Evolutionary conservation across 2,113 vertebrate genomes (phyloP).

Genomic region (Tapirus terrestris): DNA sequence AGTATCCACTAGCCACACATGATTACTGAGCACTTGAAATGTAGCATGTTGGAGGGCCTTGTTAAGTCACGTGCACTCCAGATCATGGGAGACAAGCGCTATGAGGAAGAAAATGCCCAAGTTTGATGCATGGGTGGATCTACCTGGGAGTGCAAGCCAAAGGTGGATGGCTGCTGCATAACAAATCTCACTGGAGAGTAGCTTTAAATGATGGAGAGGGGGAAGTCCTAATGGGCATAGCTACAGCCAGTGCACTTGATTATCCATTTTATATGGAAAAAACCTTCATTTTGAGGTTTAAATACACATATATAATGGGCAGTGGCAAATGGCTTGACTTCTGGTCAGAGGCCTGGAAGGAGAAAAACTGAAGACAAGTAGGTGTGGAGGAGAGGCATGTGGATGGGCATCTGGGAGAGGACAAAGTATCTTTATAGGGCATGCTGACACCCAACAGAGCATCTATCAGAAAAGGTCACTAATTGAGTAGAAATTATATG

Average conservation of each 20-base stretch:
- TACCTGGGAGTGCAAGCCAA: background rate
- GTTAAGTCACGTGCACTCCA: background rate
- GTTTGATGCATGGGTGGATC: background rate
- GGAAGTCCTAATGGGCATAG: background rate
- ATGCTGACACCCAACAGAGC: background rate
- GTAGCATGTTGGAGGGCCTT: background rate
- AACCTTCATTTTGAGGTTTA: background rate
- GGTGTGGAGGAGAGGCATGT: background rate
- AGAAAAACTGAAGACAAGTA: background rate
- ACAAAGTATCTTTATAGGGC: background rate
- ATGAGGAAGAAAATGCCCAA: background rate
- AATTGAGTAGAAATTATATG: background rate
- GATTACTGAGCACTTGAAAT: background rate
- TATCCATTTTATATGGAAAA: background rate
- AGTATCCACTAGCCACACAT: background rate
- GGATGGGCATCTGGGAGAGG: background rate
- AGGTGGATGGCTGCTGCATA: background rate
- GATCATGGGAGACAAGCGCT: background rate
- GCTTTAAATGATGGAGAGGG: background rate
- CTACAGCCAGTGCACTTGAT: background rate
- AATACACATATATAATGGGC: background rate
- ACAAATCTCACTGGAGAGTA: background rate
- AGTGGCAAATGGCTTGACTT: background rate
- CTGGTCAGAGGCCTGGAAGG: background rate
- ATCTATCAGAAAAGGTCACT: background rate